A percentile compares a stretch with the other conserved stretches of the same genome.
Evolutionary conservation across 2,888 invertebrate genomes (phyloP).

Genomic region (Cybosia mesomella): DNA sequence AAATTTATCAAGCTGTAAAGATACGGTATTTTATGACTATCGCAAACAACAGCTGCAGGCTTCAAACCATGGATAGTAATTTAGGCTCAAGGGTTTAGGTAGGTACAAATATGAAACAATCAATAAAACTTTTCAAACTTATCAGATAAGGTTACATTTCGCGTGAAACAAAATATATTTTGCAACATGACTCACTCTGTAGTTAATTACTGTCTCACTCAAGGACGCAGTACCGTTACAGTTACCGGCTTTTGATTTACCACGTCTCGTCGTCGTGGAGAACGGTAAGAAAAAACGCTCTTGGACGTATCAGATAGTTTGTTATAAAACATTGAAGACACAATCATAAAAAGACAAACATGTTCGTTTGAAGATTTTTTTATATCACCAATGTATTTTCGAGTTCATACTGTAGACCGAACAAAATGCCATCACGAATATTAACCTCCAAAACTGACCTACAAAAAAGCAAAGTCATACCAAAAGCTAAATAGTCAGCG

Average conservation of each 20-base stretch:
- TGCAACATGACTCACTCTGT: background rate
- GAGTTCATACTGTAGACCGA: background rate
- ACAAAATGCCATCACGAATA: background rate
- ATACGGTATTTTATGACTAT: background rate
- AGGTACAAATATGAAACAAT: background rate
- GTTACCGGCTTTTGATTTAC: too few species aligned
- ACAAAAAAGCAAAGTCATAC: constrained; percentile 10
- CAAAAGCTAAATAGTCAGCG: constrained; percentile 26
- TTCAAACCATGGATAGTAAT: too few species aligned
- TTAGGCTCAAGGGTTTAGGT: background rate
- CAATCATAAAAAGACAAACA: too few species aligned
- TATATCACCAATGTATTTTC: background rate
- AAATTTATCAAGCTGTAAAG: background rate
- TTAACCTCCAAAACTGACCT: constrained; percentile 3
- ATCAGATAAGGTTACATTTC: constrained; percentile 1
- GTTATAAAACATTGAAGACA: too few species aligned
- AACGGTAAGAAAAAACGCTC: too few species aligned
- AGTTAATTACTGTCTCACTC: background rate
- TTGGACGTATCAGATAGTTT: too few species aligned
- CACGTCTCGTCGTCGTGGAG: too few species aligned
- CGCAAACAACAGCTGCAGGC: too few species aligned
- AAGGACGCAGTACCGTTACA: background rate
- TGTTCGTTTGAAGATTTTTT: constrained; percentile 1
- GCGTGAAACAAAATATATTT: background rate
- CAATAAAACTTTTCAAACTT: background rate